Conservation (phyloP, 2,113 vertebrate genomes). For the Ciconia maguari region DNA sequence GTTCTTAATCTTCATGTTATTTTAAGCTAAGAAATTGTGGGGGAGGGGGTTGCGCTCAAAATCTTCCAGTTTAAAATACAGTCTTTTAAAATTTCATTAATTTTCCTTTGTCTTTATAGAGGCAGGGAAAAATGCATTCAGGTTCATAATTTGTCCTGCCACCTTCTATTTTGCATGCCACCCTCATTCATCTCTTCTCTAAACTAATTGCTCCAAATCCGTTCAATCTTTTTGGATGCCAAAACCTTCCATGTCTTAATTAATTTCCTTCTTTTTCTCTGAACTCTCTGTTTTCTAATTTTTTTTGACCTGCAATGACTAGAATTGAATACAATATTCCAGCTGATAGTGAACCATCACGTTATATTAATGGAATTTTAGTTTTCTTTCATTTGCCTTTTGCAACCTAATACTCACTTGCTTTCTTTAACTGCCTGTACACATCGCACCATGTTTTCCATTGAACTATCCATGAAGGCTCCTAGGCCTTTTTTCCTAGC, state of each 20-base stretch:
- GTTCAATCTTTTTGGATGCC: not conserved
- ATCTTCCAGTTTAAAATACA: not conserved
- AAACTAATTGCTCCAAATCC: not conserved
- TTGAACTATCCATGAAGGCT: not conserved
- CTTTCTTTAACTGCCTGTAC: not conserved
- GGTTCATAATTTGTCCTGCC: not conserved
- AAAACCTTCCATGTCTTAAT: not conserved
- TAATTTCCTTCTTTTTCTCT: not conserved
- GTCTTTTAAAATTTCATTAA: not conserved
- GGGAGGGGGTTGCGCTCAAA: fast-evolving
- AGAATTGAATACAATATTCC: not conserved
- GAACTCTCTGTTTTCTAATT: not conserved
- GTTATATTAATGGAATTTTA: not conserved
- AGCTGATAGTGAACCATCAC: not conserved
- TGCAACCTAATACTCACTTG: not conserved
- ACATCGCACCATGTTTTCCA: not conserved
- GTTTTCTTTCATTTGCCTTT: not conserved
- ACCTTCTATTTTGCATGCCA: not conserved
- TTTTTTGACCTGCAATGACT: not conserved
- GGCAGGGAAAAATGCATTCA: not conserved
- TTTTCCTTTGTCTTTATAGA: not conserved
- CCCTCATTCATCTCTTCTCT: not conserved
- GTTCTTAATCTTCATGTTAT: not conserved
- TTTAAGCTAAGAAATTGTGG: not conserved
- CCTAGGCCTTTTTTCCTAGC: not conserved